Evolutionary conservation across 2,888 invertebrate genomes (phyloP).

Genomic region (Cheilosia vernalis): DNA sequence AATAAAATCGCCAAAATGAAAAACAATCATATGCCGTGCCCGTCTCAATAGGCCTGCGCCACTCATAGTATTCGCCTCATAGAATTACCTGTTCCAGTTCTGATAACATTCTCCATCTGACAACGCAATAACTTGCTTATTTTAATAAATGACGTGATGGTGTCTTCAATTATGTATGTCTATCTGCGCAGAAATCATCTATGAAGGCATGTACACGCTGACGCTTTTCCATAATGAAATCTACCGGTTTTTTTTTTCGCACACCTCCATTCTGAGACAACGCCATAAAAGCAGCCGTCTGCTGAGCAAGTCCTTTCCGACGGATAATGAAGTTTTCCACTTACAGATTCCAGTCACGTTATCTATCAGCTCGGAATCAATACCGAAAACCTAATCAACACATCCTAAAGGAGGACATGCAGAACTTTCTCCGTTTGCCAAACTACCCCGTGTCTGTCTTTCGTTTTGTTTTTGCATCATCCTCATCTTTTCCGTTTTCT

Average conservation of each 20-base stretch:
- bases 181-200: constrained; percentile 7
- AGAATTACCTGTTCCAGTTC: neutral
- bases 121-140: constrained; percentile 52
- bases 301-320: constrained; percentile 59
- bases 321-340: constrained; percentile 62
- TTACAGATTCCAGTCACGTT: constrained; percentile 79
- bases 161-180: constrained; percentile 62
- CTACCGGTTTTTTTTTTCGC: constrained; percentile 41
- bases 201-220: constrained; percentile 27
- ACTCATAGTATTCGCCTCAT: neutral
- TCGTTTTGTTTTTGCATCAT: constrained; percentile 19
- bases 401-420: constrained; percentile 75
- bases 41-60: no score
- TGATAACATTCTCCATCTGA: neutral
- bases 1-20: no score
- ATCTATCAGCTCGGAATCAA: constrained; percentile 81
- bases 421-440: constrained; percentile 72
- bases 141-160: constrained; percentile 70
- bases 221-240: constrained; percentile 70
- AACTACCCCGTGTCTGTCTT: constrained; percentile 64
- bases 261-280: constrained; percentile 50
- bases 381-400: constrained; percentile 80
- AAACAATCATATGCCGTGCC: no score
- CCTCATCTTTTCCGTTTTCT: constrained; percentile 7
- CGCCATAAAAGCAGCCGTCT: constrained; percentile 62